Base-by-base conservation (phyloP, 2,797 vertebrate genomes). In the Delichon dasypus region DNA sequence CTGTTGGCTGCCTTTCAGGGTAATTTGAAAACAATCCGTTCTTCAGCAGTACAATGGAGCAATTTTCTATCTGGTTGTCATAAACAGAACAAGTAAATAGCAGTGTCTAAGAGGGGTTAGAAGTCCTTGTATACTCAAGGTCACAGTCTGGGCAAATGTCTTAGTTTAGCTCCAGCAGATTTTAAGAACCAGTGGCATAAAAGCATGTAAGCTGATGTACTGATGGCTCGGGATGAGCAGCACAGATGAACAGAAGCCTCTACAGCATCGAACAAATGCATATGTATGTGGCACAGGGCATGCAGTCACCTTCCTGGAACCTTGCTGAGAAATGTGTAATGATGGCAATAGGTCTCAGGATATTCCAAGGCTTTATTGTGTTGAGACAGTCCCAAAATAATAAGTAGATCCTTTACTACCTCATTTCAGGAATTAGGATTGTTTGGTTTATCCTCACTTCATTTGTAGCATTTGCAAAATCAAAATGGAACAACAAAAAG, bases 51-150 rank as follows among this genome's bases (percentile, higher is more conserved):
- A 93, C 87, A 94, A 82, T 30, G 55, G 50, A 94, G 61, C 77
- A 89, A 95, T 96, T 94, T 96, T 92, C 95, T 89, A 80, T 68
- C 65, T 85, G 4, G 78, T 85, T 95, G 94, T 95, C 88, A 94
- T 77, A 95, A 95, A 88, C 81, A 94, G 81, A 89, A 85, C 50
- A 87, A 95, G 75, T 83, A 92, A 96, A 95, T 81, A 94, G 38
- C 72, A 87, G 54, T 27, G 64, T 38, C 65, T 61, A 85, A 85
- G 68, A 87, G 78, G 61, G 79, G 64, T 68, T 88, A 93, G 57
- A 95, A 90, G 89, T 74, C 81, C 81, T 77, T 61, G 38, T 44
- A 29, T n/a, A 71, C 61, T 71, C 90, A 93, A 90, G 78, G 90
- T 95, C 88, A 90, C 27, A 44, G 54, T 54, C 40, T 83, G 61